Conservation (phyloP, 2,888 invertebrate species). For the Protophormia terraenovae region DNA sequence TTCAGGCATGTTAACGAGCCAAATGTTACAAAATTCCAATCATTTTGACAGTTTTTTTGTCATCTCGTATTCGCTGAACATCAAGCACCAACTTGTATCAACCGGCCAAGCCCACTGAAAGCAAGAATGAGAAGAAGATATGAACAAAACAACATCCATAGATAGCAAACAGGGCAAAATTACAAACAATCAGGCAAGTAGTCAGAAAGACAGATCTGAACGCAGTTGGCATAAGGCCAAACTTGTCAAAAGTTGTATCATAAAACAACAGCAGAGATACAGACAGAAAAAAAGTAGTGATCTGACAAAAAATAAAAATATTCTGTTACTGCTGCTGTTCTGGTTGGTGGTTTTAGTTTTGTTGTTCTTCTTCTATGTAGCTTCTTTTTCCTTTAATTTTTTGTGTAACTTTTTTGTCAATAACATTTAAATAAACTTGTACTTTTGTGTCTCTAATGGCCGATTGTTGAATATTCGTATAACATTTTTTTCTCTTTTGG, state of each 20-base stretch:
- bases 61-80: slow-evolving; percentile 25
- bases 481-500: background rate
- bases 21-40: slow-evolving; percentile 76
- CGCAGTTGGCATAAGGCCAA: slow-evolving; percentile 38
- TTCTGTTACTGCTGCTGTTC: background rate
- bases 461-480: background rate
- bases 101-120: background rate
- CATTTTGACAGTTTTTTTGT: slow-evolving; percentile 70
- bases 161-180: background rate
- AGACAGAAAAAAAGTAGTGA: background rate
- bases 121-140: background rate
- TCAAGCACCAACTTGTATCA: background rate
- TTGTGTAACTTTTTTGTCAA: background rate
- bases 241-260: slow-evolving; percentile 43
- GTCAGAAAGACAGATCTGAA: slow-evolving; percentile 3
- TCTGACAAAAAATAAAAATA: background rate
- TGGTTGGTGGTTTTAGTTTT: background rate
- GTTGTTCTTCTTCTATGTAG: background rate
- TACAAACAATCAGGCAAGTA: background rate
- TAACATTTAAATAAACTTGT: slow-evolving; percentile 11
- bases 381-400: background rate
- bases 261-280: slow-evolving; percentile 6
- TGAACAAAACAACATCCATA: background rate
- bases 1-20: slow-evolving; percentile 75
- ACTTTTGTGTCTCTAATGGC: slow-evolving; percentile 14